Evolutionary conservation across 2,888 invertebrate species (phyloP), one percentile per base, ranked within the genome.

Genomic region (Loripinus fragilis): DNA sequence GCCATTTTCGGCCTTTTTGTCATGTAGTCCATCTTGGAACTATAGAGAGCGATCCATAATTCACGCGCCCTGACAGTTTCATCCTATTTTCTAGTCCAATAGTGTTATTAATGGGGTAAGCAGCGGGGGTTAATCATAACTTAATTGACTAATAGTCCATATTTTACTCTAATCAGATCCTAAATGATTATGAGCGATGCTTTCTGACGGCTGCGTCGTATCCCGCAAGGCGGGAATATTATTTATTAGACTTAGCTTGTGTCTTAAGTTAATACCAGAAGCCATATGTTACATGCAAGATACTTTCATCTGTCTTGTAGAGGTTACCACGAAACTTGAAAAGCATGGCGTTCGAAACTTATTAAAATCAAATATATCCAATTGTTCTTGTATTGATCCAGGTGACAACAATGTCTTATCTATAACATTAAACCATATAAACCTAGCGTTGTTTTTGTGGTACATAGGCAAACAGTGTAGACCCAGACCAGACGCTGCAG

Each of bases 71-170:
- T 60, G 60, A 33, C 60, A 60, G 33, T 33, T 60, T 60, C 33
- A 33, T 33, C 60, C 12, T 60, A 5, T 60, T 60, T 23, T 20
- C 12, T 3, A 60, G 60, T 20, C 60, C 60, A 28, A 60, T 33
- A 7, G 33, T 60, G 33, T 60, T 60, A 60, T 60, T 60, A 60
- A 60, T 60, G 60, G 60, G 17, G 7, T 12, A 20, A 60, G 33
- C 60, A 8, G 60, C 33, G 33, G 60, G 33, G 60, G 60, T 60
- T 60, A 60, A 60, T 60, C 60, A 60, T 30, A 60, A 33, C 60
- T n/a, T 60, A 60, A 60, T 60, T 60, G 60, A 60, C 60, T 60
- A 60, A 60, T 60, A 60, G 60, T 33, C 60, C 60, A 60, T 60
- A 60, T 60, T 60, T 60, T 60, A 60, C 33, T 33, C 60, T 60